Evolutionary conservation across 2,797 vertebrate genomes (phyloP).

Genomic region (Lates japonicus): DNA sequence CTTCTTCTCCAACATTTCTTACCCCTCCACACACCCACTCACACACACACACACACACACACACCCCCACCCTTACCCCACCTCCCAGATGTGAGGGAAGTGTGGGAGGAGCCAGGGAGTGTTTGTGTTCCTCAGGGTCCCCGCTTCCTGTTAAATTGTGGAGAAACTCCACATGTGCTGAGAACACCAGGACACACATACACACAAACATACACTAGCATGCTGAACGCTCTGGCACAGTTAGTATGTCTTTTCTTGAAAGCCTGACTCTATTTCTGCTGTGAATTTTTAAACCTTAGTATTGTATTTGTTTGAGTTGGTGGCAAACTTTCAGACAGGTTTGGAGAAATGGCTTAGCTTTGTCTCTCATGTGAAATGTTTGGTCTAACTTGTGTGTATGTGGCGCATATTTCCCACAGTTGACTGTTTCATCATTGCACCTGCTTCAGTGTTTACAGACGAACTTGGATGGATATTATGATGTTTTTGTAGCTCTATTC

Average conservation of each 20-base stretch:
- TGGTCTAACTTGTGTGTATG: conserved; percentile 23
- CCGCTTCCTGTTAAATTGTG: conserved; percentile 80
- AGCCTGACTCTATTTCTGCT: conserved; percentile 8
- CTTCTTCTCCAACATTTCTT: conserved; percentile 6
- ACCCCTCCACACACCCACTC: conserved; percentile 1
- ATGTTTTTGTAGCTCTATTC: conserved; percentile 7
- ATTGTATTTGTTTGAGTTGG: conserved; percentile 17
- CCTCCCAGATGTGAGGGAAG: conserved; percentile 79
- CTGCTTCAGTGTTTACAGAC: conserved; percentile 72
- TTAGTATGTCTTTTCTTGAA: conserved; percentile 18
- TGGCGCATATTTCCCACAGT: conserved; percentile 35
- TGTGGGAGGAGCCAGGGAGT: conserved; percentile 69
- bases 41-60: neutral
- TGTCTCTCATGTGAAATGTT: conserved; percentile 40
- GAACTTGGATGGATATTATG: conserved; percentile 56
- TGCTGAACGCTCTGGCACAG: conserved; percentile 6
- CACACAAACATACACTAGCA: neutral
- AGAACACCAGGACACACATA: conserved; percentile 51
- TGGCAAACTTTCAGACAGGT: neutral
- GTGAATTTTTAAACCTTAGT: neutral
- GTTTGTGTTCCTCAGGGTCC: conserved; percentile 82
- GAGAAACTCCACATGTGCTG: conserved; percentile 76
- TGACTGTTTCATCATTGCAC: conserved; percentile 63
- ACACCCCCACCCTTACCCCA: conserved; percentile 18
- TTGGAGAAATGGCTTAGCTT: conserved; percentile 28